Base-by-base conservation (phyloP, 2,113 vertebrate genomes). In the Megalops atlanticus region DNA sequence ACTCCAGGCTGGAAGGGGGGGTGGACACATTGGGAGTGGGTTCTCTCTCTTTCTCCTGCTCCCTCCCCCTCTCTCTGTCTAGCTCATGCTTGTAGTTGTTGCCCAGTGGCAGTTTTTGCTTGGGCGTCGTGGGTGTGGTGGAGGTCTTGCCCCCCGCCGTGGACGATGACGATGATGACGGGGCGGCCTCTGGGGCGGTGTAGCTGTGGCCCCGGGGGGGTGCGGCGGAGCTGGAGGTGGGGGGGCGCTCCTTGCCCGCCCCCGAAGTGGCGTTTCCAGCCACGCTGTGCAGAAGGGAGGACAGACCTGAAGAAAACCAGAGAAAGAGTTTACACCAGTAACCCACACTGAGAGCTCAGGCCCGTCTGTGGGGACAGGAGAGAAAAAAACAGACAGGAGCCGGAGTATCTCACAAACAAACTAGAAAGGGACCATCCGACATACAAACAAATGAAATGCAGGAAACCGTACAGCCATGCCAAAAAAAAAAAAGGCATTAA, bases 211-310 rank as follows among this genome's bases (percentile, higher is more conserved):
- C 0, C 91, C 85, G 83, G 89, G 86, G 87, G 31, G 90, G 93
- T 35, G 94, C 92, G 0, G 96, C 93, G 7, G 92, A 90, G 2
- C 95, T 31, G 82, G 83, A 27, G 77, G 79, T 81, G 47, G 31
- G 3, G 18, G 70, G 73, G 8, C 81, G 74, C 18, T 82, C 58
- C 49, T 85, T 68, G 76, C 31, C 78, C 41, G 85, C 77, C 82
- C n/a, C 84, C 3, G 84, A 83, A 52, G 92, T 64, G 83, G 87
- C 0, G 92, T 89, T 90, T 10, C 93, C 94, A 73, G 96, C 95
- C 33, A 98, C 97, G 6, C 95, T 98, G 84, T 98, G 96, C 71
- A 99, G 94, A 52, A 99, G 91, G 81, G 97, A 98, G 0, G 98
- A 99, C 78, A 99, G 90, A 91, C 95, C 98, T 99, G 91, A 78